Conservation (phyloP, 2,888 invertebrate species). For the Lithophane ornitopus region DNA sequence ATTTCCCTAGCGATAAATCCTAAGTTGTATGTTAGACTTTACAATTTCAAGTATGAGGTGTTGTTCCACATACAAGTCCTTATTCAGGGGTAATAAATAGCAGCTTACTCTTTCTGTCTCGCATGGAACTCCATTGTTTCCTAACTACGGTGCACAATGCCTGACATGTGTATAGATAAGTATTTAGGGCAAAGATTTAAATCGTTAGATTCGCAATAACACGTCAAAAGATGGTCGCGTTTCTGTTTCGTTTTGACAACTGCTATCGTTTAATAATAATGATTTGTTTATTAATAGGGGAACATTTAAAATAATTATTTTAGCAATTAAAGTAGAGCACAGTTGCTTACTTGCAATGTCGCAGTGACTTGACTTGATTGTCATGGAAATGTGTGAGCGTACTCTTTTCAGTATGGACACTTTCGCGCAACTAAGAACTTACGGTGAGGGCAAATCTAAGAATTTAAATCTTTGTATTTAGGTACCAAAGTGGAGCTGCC, state of each 20-base stretch:
- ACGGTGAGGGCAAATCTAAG: background rate
- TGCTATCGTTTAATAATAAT: background rate
- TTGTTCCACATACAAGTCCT: constrained; percentile 70
- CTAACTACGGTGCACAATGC: constrained; percentile 79
- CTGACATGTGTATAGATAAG: constrained; percentile 69
- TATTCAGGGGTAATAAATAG: constrained; percentile 80
- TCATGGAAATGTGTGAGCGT: background rate
- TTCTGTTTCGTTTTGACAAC: background rate
- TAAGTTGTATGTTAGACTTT: constrained; percentile 48
- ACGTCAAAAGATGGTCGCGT: background rate
- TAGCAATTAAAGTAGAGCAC: background rate
- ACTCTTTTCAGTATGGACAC: background rate
- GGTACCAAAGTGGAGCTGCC: constrained; percentile 54
- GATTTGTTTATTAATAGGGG: too few species aligned
- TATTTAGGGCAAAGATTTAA: constrained; percentile 39
- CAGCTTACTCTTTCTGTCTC: constrained; percentile 73
- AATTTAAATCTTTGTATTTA: constrained; percentile 16
- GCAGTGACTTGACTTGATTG: background rate
- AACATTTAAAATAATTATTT: background rate
- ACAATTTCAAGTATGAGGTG: constrained; percentile 73
- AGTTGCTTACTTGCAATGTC: background rate
- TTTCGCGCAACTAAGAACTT: background rate
- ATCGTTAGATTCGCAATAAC: background rate
- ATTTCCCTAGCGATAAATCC: constrained; percentile 47
- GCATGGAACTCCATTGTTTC: constrained; percentile 79